Evolutionary conservation across 2,797 vertebrate genomes (phyloP).

Genomic region (Neosilurus mollespiculum): DNA sequence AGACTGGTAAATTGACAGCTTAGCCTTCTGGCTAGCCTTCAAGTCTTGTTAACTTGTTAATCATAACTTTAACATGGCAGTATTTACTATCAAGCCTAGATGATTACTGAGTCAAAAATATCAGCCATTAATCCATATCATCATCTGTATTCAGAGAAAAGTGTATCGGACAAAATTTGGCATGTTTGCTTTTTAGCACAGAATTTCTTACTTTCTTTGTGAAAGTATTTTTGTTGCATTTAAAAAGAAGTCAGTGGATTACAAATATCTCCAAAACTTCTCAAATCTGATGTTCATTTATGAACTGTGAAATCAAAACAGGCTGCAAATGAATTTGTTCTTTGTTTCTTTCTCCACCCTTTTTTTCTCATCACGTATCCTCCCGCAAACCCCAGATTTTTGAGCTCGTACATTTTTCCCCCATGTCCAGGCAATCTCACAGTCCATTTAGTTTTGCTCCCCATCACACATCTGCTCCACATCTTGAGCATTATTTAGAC

Average conservation of each 20-base stretch:
- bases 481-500: slow-evolving; percentile 21
- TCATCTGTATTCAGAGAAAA: not conserved
- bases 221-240: slow-evolving; percentile 5
- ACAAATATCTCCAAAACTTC: not conserved
- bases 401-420: not conserved
- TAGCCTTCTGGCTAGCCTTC: too few species aligned
- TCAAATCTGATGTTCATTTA: slow-evolving; percentile 16
- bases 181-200: not conserved
- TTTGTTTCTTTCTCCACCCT: not conserved
- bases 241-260: not conserved
- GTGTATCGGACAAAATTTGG: not conserved
- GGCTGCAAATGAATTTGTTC: slow-evolving; percentile 17
- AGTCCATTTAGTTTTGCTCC: slow-evolving; percentile 29
- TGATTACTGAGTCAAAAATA: not conserved
- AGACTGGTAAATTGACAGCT: too few species aligned
- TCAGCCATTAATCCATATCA: too few species aligned
- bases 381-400: not conserved
- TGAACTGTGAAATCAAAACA: not conserved
- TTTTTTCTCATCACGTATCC: not conserved
- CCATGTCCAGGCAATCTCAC: slow-evolving; percentile 7
- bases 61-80: not conserved
- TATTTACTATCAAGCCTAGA: not conserved
- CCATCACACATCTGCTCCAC: slow-evolving; percentile 10
- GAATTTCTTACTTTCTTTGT: not conserved
- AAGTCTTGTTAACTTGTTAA: too few species aligned